Conservation (phyloP, 1,140 invertebrate genomes). For the Drosophila kanapiae region DNA sequence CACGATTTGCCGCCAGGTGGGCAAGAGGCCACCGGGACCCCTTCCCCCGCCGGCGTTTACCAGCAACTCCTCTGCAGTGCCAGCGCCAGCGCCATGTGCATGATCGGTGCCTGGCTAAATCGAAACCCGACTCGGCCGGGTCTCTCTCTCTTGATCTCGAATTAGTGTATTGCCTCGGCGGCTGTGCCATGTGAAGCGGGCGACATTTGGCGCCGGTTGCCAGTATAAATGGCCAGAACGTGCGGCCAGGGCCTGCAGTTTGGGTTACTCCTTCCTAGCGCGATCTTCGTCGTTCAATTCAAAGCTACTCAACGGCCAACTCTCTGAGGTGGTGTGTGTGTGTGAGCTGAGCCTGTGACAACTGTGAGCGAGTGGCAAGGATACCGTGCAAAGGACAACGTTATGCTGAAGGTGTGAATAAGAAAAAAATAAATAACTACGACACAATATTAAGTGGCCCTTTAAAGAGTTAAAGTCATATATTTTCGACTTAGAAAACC, state of each 20-base stretch:
- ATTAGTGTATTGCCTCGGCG: slow-evolving; percentile 76
- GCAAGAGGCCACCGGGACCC: slow-evolving; percentile 33
- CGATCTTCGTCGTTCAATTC: slow-evolving; percentile 46
- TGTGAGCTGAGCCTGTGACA: slow-evolving; percentile 33
- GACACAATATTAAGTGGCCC: too few relatives aligned
- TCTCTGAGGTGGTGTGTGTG: slow-evolving; percentile 53
- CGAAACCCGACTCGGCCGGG: slow-evolving; percentile 18
- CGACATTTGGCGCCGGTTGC: slow-evolving; percentile 76
- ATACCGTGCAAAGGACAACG: slow-evolving; percentile 47
- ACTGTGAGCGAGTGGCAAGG: slow-evolving; percentile 44
- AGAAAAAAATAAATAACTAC: too few relatives aligned
- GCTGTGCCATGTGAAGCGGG: slow-evolving; percentile 77
- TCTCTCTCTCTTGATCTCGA: slow-evolving; percentile 64
- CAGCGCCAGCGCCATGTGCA: slow-evolving; percentile 59
- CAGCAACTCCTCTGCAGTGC: slow-evolving; percentile 6
- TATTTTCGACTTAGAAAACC: too few relatives aligned
- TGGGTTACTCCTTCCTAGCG: slow-evolving; percentile 67
- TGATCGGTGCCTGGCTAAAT: slow-evolving; percentile 51
- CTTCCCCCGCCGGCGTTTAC: background rate
- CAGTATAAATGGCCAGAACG: slow-evolving; percentile 80
- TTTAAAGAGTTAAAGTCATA: too few relatives aligned
- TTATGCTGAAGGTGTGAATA: slow-evolving; percentile 51
- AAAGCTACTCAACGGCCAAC: slow-evolving; percentile 27
- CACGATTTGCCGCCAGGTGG: slow-evolving; percentile 75
- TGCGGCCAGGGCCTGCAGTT: slow-evolving; percentile 65